Base-by-base conservation (phyloP, 2,797 vertebrate genomes). In the Melanotaenia nigrans region DNA sequence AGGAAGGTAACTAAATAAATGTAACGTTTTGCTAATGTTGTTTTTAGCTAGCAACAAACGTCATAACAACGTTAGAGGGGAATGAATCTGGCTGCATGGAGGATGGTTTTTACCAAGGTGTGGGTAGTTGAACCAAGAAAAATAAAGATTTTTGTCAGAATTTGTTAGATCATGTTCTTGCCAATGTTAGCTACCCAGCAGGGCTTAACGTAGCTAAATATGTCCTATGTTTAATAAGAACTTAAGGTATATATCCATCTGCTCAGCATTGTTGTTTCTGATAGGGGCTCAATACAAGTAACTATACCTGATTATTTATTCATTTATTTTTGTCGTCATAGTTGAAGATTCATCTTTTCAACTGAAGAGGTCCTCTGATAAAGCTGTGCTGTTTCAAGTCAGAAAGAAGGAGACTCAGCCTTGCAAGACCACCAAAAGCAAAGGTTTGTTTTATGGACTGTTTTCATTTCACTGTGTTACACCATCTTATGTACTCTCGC, bases 321-420 rank as follows among this genome's bases (percentile, higher is more conserved):
- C 30, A 30, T 30, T 30, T 30, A 30, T 30, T 30, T 30, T 5
- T 30, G 30, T 30, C 30, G 8, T n/a, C 32, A 54, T 11, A 94
- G 93, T 61, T 51, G 87, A 82, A 42, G 94, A 90, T 33, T 84
- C 90, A 32, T 82, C 84, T 22, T 97, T 97, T 85, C 93, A 93
- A 81, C 66, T 97, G 56, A 97, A 92, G 80, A 96, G 94, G 40
- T 86, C 94, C 0, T 85, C 85, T 57, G 92, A 95, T 40, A 97
- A 90, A 59, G 88, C 94, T 13, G 93, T 97, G 62, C 77, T 95
- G n/a, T 97, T 97, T 69, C 93, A 94, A 77, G 85, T 90, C 36
- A 92, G 84, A 33, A 96, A 87, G 82, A 96, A 94, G 65, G 86
- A 93, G 51, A 63, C 25, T 13, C 73, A 61, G 0, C 62, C 77